Evolutionary conservation across 2,888 invertebrate genomes (phyloP), one percentile per base, ranked within the genome.

Genomic region (Cheilosia grossa): DNA sequence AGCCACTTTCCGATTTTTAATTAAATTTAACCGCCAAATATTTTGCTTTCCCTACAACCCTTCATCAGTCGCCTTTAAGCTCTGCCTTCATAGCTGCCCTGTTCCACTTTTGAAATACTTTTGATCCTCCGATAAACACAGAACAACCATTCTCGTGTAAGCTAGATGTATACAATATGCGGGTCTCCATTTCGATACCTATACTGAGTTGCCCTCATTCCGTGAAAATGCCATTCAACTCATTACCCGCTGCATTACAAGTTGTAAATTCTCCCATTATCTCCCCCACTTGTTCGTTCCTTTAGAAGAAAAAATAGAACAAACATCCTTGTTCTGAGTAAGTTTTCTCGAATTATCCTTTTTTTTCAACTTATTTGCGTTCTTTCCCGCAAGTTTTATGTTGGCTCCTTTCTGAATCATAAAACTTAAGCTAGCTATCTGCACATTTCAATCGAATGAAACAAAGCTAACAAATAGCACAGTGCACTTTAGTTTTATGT

Each of bases 401-500:
- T 61, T 61, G n/a, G 44, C 42, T 54, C 17, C 63, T 51, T 58
- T 44, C 27, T 47, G 56, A 73, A 83, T 79, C 69, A 79, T 83
- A 83, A 83, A 83, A 69, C 64, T 80, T 51, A 72, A 81, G 75
- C 81, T 81, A 81, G 75, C 81, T 81, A 70, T 85, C 85, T 61
- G 47, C 66, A 75, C 72, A 77, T 85, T 85, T 85, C 85, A 85
- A 85, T 81, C 75, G 72, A 81, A 70, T 72, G 81, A 85, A 77
- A 81, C 61, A 81, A 67, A 72, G 61, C 75, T 70, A 72, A 75
- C 75, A 77, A 72, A 85, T 72, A 77, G 79, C 75, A 72, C 67
- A 77, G 72, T 81, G 85, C 85, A 85, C 85, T 85, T 81, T 75
- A 85, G 81, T 77, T 85, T 85, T 72, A 85, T 77, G 85, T 75